phyloP scores from a whole-genome alignment of 1,140 invertebrate species.

The Eupeodes corollae region DNA sequence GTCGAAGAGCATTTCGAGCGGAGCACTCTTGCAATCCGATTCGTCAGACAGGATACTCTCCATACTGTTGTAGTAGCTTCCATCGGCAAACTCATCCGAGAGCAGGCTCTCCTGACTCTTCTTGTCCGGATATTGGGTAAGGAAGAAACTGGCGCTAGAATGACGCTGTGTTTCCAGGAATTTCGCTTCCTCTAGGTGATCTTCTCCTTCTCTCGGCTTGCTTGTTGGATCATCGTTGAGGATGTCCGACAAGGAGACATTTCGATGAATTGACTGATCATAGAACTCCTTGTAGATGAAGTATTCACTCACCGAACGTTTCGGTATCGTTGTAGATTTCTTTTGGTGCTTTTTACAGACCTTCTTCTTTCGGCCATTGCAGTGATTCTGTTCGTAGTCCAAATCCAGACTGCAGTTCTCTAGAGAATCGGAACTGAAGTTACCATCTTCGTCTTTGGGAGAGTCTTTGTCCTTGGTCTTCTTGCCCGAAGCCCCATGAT shows the following conservation, averaged over 20 bases:
- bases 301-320: constrained; percentile 61
- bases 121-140: constrained; percentile 38
- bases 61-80: constrained; percentile 56
- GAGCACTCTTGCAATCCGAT: constrained; percentile 64
- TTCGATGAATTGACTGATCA: constrained; percentile 21
- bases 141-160: constrained; percentile 52
- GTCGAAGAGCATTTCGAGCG: constrained; percentile 56
- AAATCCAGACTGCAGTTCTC: constrained; percentile 54
- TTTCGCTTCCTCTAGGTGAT: constrained; percentile 26
- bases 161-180: constrained; percentile 41
- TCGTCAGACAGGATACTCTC: constrained; percentile 70
- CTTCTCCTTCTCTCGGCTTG: constrained; percentile 18
- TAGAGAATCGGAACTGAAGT: constrained; percentile 64
- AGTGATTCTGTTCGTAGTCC: constrained; percentile 40
- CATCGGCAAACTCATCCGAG: constrained; percentile 48
- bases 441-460: constrained; percentile 44
- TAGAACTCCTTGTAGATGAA: constrained; percentile 51
- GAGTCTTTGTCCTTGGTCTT: not conserved
- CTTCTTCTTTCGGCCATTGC: constrained; percentile 20
- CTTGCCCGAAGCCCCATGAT: not conserved
- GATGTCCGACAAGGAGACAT: constrained; percentile 34
- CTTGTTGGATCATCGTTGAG: constrained; percentile 18
- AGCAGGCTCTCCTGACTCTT: constrained; percentile 66
- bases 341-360: constrained; percentile 40
- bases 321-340: constrained; percentile 39